Evolutionary conservation across 2,888 invertebrate genomes (phyloP), one percentile per base, ranked within the genome.

Genomic region (Pilophorus perplexus): DNA sequence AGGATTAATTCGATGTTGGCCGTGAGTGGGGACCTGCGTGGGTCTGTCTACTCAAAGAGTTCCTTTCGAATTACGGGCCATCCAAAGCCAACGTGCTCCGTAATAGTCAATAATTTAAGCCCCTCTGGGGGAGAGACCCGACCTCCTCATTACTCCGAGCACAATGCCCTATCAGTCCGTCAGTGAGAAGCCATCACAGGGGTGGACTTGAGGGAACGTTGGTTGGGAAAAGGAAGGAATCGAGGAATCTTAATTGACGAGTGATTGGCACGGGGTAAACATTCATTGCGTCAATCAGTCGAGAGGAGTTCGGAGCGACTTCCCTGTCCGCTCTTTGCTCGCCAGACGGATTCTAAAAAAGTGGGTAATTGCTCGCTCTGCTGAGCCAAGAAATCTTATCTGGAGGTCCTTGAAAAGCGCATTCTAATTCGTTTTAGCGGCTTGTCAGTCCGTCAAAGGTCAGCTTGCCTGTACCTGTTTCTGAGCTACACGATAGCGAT

Each of bases 201-300:
- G 27, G 18, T 18, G 23, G 14, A 10, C 28, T 25, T 20, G 44
- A 57, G 14, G 44, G 20, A 62, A n/a, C n/a, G n/a, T n/a, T n/a
- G n/a, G n/a, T n/a, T n/a, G n/a, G 62, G 62, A 18, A 62, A 46
- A 48, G 52, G 16, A n/a, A n/a, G n/a, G n/a, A n/a, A n/a, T n/a
- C 28, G 62, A 62, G 62, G 64, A 64, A 64, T 52, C 64, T 64
- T 64, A 64, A 64, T 64, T 64, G 64, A 64, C 64, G 64, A 64
- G 64, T 64, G 64, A 64, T 64, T 64, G 64, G 52, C 64, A 62
- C 62, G 62, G 48, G n/a, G 62, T 62, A 62, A 62, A 62, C 62
- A 62, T 44, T 62, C 62, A 44, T 44, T 62, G 62, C 62, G 62
- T 62, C 62, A 62, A 62, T 62, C 62, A 62, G 46, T 25, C 46